Evolutionary conservation across 2,888 invertebrate genomes (phyloP).

Genomic region (Cheilosia urbana): DNA sequence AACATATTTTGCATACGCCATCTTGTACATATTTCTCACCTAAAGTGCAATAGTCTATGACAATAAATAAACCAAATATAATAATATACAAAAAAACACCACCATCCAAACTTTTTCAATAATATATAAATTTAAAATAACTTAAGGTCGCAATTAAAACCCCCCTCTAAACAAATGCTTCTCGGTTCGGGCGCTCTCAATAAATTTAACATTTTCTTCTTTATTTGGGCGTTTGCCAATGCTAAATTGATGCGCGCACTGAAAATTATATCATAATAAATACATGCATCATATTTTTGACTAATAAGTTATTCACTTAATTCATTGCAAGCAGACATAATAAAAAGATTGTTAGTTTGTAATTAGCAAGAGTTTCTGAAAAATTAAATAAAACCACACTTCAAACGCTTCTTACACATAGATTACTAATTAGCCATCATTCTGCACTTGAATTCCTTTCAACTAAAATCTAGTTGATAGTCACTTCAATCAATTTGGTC

Average conservation of each 20-base stretch:
- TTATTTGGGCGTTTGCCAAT: constrained; percentile 12
- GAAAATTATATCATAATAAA: constrained; percentile 9
- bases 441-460: background rate
- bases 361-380: no score
- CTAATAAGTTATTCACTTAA: background rate
- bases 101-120: background rate
- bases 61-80: no score
- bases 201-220: constrained; percentile 7
- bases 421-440: no score
- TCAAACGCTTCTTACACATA: no score
- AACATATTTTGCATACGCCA: background rate
- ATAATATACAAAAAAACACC: no score
- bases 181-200: background rate
- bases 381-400: no score
- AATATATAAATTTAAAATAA: background rate
- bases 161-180: background rate
- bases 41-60: no score
- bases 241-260: background rate
- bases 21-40: background rate
- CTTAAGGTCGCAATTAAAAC: constrained; percentile 1
- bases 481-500: constrained; percentile 5
- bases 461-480: constrained; percentile 5
- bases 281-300: background rate
- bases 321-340: no score
- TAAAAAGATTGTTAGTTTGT: no score